Conservation (phyloP, 1,140 invertebrate genomes). For the Solenopsis invicta region DNA sequence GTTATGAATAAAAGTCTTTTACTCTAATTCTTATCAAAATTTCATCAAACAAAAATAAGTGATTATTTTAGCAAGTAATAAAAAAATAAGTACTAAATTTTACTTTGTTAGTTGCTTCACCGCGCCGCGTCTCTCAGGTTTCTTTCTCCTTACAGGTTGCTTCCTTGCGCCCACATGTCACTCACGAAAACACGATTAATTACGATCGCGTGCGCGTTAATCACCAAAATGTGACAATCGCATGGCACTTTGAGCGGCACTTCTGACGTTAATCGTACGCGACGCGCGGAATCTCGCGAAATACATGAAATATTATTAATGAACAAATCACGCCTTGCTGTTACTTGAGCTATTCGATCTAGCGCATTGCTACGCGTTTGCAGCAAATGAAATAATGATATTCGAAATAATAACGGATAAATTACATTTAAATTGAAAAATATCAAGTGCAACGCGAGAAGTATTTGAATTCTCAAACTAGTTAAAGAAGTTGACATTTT, state of each 20-base stretch:
- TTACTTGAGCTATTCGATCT: neutral
- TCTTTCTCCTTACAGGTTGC: neutral
- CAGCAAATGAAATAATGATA: neutral
- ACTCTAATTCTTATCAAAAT: neutral
- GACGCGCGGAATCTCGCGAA: neutral
- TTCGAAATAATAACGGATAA: neutral
- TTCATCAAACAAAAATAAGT: neutral
- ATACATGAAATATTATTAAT: constrained; percentile 23
- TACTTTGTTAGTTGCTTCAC: neutral
- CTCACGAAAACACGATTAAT: constrained; percentile 16
- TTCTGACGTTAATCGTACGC: neutral
- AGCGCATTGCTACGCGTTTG: neutral
- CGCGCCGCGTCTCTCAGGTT: neutral
- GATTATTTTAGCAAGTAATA: neutral
- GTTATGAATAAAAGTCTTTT: neutral
- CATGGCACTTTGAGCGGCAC: neutral
- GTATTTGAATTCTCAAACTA: neutral
- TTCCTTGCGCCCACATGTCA: neutral
- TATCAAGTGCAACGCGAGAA: neutral
- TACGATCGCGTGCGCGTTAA: constrained; percentile 1
- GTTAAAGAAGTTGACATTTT: neutral
- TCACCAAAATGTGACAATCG: constrained; percentile 1
- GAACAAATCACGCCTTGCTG: neutral
- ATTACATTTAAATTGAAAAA: neutral
- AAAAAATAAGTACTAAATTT: constrained; percentile 5